Conservation (phyloP, 2,888 invertebrate species). For the Andrena praecox region DNA sequence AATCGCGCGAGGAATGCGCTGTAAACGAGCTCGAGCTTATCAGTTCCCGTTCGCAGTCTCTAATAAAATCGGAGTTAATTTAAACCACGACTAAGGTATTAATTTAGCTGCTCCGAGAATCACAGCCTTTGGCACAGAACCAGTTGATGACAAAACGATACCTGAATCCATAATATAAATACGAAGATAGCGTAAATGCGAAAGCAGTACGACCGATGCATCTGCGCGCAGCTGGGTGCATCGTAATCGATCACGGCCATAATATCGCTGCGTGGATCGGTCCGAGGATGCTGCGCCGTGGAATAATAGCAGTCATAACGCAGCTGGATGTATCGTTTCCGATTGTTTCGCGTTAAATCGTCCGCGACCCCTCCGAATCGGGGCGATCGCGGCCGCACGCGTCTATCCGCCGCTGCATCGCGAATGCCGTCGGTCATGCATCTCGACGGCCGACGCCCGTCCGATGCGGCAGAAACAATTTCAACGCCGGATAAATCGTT, state of each 20-base stretch:
- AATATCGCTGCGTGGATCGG: background rate
- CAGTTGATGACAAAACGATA: too few relatives aligned
- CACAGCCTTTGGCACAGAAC: too few relatives aligned
- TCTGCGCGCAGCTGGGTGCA: too few relatives aligned
- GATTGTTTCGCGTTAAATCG: slow-evolving; percentile 50
- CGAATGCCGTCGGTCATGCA: slow-evolving; percentile 46
- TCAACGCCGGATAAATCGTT: slow-evolving; percentile 43
- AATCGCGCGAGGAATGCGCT: background rate
- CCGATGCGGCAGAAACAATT: slow-evolving; percentile 41
- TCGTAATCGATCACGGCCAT: slow-evolving; percentile 30
- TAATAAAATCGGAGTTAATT: background rate
- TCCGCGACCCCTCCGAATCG: background rate
- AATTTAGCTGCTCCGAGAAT: background rate
- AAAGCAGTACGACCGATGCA: too few relatives aligned
- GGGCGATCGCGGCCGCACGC: background rate
- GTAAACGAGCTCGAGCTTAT: background rate
- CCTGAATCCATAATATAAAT: too few relatives aligned
- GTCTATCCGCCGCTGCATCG: slow-evolving; percentile 23
- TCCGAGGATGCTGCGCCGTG: slow-evolving; percentile 20
- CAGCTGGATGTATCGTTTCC: slow-evolving; percentile 40
- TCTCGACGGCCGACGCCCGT: slow-evolving; percentile 31
- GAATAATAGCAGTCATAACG: slow-evolving; percentile 46
- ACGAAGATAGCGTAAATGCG: too few relatives aligned
- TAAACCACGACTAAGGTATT: background rate
- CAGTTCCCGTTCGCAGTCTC: too few relatives aligned